Conservation (phyloP, 2,888 invertebrate species). For the Drosophila borealis region DNA sequence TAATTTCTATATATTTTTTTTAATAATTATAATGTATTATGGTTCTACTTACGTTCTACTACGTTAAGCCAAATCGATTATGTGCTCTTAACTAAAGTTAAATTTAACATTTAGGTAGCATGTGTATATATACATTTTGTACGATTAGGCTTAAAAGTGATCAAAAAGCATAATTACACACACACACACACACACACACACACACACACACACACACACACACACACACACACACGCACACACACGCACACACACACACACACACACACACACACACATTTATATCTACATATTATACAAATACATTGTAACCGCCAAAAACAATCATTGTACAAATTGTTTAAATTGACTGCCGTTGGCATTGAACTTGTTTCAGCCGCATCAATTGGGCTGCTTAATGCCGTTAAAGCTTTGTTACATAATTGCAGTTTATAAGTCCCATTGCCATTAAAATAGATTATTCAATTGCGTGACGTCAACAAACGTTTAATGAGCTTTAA, state of each 20-base stretch:
- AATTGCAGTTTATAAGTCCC: not conserved
- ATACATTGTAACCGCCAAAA: conserved; percentile 26
- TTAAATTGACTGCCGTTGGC: conserved; percentile 1
- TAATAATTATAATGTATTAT: conserved; percentile 8
- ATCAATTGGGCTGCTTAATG: not conserved
- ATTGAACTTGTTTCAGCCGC: conserved; percentile 1
- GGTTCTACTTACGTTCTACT: conserved; percentile 16
- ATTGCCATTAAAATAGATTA: not conserved
- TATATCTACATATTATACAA: conserved; percentile 8
- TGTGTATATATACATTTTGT: conserved; percentile 39
- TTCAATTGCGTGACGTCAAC: not conserved
- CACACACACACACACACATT: conserved; percentile 2
- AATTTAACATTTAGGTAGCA: conserved; percentile 23
- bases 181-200: conserved; percentile 9
- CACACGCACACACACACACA: conserved; percentile 13
- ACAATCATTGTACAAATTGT: not conserved
- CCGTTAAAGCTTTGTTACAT: not conserved
- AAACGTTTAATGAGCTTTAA: not conserved
- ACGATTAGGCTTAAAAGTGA: conserved; percentile 43
- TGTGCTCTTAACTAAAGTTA: conserved; percentile 25
- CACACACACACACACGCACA: conserved; percentile 12
- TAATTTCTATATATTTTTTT: not conserved
- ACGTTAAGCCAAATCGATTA: conserved; percentile 32
- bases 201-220: conserved; percentile 1
- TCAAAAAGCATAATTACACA: conserved; percentile 35